Conservation (phyloP, 1,140 invertebrate species). For the Nymphalis io region DNA sequence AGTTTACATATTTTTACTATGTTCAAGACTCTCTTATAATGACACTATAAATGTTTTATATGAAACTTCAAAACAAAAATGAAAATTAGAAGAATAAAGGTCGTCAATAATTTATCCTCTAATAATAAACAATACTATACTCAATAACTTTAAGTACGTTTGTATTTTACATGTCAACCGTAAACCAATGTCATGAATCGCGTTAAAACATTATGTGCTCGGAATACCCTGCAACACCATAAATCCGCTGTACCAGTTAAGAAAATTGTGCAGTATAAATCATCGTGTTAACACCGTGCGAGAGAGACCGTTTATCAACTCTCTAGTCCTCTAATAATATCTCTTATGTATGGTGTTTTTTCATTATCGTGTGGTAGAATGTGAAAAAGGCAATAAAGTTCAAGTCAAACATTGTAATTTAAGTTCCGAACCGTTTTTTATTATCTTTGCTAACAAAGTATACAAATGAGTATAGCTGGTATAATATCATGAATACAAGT, state of each 20-base stretch:
- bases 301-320: conserved; percentile 63
- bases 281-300: conserved; percentile 60
- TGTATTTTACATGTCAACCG: conserved; percentile 20
- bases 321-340: conserved; percentile 60
- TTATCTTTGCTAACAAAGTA: neutral
- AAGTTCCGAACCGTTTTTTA: neutral
- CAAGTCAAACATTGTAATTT: neutral
- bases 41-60: too few species aligned
- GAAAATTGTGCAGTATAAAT: conserved; percentile 71
- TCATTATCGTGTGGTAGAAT: conserved; percentile 32
- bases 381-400: conserved; percentile 10
- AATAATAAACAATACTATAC: too few species aligned
- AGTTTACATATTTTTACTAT: too few species aligned
- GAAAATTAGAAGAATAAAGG: too few species aligned
- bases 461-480: neutral
- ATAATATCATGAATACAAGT: too few species aligned
- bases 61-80: too few species aligned
- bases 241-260: conserved; percentile 67
- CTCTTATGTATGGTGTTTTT: conserved; percentile 56
- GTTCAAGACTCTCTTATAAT: too few species aligned
- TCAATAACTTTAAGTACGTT: conserved; percentile 6
- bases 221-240: conserved; percentile 45
- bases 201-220: conserved; percentile 41
- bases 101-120: neutral
- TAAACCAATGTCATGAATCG: conserved; percentile 37